These are phyloP conservation scores for Mastigias papua DNA, from an alignment of 30 jellyfish, hydroid and myxozoan species.

Conservation along the genomic window DNA sequence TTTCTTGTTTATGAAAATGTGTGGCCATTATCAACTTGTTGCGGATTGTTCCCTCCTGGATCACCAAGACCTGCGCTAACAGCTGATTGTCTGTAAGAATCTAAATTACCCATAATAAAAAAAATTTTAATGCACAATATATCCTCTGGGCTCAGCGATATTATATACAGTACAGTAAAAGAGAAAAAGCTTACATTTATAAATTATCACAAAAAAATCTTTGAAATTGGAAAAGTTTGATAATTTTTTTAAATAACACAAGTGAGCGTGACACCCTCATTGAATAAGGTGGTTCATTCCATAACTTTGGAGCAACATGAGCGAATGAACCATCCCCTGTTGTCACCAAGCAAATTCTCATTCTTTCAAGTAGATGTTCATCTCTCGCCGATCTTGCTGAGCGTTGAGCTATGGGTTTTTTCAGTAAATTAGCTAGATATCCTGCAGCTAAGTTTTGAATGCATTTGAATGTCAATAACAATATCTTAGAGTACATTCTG, in stretches of 20 bases:
- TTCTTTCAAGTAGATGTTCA: neutral
- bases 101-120: no score
- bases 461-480: neutral
- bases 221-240: neutral
- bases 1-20: no score
- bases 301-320: neutral
- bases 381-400: constrained; percentile 4
- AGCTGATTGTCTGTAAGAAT: no score
- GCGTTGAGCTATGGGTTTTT: neutral
- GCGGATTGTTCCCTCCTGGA: no score
- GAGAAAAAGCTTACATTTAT: neutral
- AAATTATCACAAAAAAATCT: neutral
- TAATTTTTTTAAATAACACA: neutral
- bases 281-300: neutral
- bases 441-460: neutral
- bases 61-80: no score
- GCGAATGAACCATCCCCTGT: constrained; percentile 5
- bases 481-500: neutral
- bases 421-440: neutral
- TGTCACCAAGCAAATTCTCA: neutral
- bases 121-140: constrained; percentile 2
- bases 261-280: neutral
- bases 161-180: neutral
- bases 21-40: no score
- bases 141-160: neutral